A percentile compares a stretch with the other conserved stretches of the same genome.
phyloP scores from a whole-genome alignment of 2,888 invertebrate species.

The Drosophila nr. perissopoda region DNA sequence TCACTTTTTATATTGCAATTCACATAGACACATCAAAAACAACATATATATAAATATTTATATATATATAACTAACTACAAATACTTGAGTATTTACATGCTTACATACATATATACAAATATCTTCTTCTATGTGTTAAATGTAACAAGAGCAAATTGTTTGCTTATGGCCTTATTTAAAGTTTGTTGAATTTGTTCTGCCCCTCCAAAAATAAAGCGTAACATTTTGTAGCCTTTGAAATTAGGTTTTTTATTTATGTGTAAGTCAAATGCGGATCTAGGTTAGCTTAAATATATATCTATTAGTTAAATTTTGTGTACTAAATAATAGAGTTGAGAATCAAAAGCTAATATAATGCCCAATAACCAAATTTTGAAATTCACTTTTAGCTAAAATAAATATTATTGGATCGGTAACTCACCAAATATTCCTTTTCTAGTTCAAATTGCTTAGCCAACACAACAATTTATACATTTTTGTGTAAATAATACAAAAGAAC shows the following conservation, averaged over 20 bases:
- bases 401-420: conserved; percentile 49
- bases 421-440: conserved; percentile 45
- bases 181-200: conserved; percentile 67
- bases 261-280: conserved; percentile 54
- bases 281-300: conserved; percentile 63
- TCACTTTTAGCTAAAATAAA: conserved; percentile 57
- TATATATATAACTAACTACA: conserved; percentile 35
- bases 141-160: conserved; percentile 52
- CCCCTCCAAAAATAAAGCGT: conserved; percentile 33
- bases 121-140: conserved; percentile 55
- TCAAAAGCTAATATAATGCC: conserved; percentile 48
- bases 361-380: conserved; percentile 34
- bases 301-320: conserved; percentile 62
- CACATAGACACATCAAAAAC: conserved; percentile 44
- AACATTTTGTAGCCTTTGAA: conserved; percentile 61
- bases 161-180: conserved; percentile 70
- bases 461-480: conserved; percentile 53
- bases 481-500: conserved; percentile 54
- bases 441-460: conserved; percentile 51
- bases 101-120: conserved; percentile 11
- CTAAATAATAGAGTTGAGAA: conserved; percentile 53
- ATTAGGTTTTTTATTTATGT: conserved; percentile 65
- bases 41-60: conserved; percentile 12
- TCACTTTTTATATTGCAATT: conserved; percentile 70
- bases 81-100: conserved; percentile 25